Base-by-base conservation (phyloP, 1,140 invertebrate genomes). In the Pteromalus puparum region DNA sequence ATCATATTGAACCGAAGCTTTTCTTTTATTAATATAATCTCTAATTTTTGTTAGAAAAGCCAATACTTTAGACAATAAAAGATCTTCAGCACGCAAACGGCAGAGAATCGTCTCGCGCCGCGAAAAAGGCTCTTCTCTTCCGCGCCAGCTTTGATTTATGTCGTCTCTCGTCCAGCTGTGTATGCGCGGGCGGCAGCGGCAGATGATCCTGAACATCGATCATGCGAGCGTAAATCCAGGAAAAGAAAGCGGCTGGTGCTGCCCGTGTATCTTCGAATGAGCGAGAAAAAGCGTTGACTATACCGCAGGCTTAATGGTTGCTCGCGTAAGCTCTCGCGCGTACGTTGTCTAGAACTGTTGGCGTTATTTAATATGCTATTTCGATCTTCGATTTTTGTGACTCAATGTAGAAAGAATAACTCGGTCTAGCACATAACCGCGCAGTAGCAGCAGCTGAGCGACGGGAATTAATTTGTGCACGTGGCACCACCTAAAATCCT, bases 391-490 rank as follows among this genome's bases (percentile, higher is more conserved):
- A n/a, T 18, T 42, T 10, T 42, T 9, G 38, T 9, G 7, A 42
- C 3, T 42, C 9, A 15, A 48, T 48, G 46, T 18, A 18, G 21
- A 75, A 75, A 12, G 73, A 42, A 75, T 24, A 26, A 70, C 24
- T 10, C n/a, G 28, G 68, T 28, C 0, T 1, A 28, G 26, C 68
- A 28, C 2, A 26, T 24, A 70, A 5, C 0, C 6, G 24, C 73
- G 18, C 24, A 48, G 86, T 88, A 87, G 87, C 87, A 48, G 86
- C 88, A 87, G 87, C 87, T 89, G 89, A 90, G 87, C 87, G 89
- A 88, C 86, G 89, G 88, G 90, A 90, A 90, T 90, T 90, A 89
- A 90, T 90, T 90, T 90, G 84, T 72, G 82, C 84, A 73, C 48
- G 68, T 28, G 38, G 84, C 77, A 81, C 65, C 24, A 65, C 53